phyloP scores from a whole-genome alignment of 2,888 invertebrate species.

The Palloptera scutellata region DNA sequence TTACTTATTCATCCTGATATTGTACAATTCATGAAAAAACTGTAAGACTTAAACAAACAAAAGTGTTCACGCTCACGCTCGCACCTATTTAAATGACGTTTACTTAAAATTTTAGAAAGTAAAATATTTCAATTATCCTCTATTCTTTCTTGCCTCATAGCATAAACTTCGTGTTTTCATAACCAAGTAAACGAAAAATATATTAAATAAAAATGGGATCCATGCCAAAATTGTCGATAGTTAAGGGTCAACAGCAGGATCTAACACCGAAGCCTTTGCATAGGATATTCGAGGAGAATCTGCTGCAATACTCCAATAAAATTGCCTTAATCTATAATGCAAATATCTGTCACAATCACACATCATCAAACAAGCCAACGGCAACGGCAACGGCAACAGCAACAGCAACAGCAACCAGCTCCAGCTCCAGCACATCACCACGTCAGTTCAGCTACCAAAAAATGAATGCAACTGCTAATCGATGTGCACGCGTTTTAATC shows the following conservation, averaged over 20 bases:
- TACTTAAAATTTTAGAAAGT: too few species aligned
- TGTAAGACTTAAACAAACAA: too few species aligned
- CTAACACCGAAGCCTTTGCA: constrained; percentile 68
- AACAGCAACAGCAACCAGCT: constrained; percentile 36
- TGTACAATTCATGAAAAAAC: too few species aligned
- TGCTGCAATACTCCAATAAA: constrained; percentile 66
- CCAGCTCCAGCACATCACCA: too few species aligned
- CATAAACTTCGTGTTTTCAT: neutral
- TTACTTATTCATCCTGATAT: too few species aligned
- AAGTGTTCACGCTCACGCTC: too few species aligned
- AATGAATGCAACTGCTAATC: constrained; percentile 65
- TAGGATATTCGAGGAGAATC: constrained; percentile 68
- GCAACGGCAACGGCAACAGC: constrained; percentile 15
- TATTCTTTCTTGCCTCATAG: neutral
- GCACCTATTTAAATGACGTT: too few species aligned
- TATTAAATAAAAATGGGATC: constrained; percentile 72
- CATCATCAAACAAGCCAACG: neutral
- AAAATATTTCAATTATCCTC: constrained; percentile 1
- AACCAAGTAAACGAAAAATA: neutral
- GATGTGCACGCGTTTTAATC: constrained; percentile 63
- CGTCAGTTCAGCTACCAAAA: constrained; percentile 61
- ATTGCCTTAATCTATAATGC: constrained; percentile 67
- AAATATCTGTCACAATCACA: constrained; percentile 14
- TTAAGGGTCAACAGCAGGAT: constrained; percentile 69
- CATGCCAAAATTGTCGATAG: constrained; percentile 76